These are phyloP conservation scores for Drosophila jambulina DNA, from an alignment of 1,140 invertebrate genomes.

Conservation along the genomic window DNA sequence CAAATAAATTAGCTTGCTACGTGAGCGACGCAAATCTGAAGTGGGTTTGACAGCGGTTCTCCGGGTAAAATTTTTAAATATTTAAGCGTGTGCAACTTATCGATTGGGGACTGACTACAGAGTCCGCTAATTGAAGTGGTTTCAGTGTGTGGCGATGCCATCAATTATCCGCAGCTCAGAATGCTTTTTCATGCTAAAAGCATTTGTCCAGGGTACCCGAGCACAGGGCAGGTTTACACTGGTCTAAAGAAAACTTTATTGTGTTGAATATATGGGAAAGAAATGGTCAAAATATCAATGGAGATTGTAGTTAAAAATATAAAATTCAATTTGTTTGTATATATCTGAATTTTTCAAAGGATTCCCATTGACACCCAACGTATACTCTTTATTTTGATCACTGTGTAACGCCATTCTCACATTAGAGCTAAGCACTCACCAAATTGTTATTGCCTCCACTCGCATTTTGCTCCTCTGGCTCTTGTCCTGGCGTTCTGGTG, in stretches of 20 bases:
- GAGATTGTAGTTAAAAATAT: background rate
- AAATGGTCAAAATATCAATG: background rate
- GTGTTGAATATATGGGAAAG: background rate
- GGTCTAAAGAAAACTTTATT: background rate
- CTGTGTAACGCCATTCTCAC: conserved; percentile 32
- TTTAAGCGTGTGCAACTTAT: conserved; percentile 73
- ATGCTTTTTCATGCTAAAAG: conserved; percentile 48
- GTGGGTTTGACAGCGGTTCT: conserved; percentile 73
- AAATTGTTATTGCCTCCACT: conserved; percentile 61
- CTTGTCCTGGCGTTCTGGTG: background rate
- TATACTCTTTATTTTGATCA: background rate
- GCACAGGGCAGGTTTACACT: conserved; percentile 6
- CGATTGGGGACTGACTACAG: conserved; percentile 52
- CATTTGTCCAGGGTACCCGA: conserved; percentile 14
- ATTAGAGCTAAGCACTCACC: conserved; percentile 62
- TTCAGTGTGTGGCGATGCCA: conserved; percentile 48
- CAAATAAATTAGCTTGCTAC: conserved; percentile 81
- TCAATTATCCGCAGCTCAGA: conserved; percentile 68
- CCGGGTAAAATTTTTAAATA: conserved; percentile 61
- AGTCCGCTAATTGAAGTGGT: conserved; percentile 76
- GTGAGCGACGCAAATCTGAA: conserved; percentile 79
- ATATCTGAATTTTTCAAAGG: no score
- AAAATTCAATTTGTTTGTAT: no score
- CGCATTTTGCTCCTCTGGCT: conserved; percentile 4
- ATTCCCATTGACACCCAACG: no score